Percentiles rank a stretch among this genome's conserved stretches.
These are phyloP conservation scores for Acromyrmex heyeri DNA, from an alignment of 1,140 invertebrate genomes.

Conservation along the genomic window DNA sequence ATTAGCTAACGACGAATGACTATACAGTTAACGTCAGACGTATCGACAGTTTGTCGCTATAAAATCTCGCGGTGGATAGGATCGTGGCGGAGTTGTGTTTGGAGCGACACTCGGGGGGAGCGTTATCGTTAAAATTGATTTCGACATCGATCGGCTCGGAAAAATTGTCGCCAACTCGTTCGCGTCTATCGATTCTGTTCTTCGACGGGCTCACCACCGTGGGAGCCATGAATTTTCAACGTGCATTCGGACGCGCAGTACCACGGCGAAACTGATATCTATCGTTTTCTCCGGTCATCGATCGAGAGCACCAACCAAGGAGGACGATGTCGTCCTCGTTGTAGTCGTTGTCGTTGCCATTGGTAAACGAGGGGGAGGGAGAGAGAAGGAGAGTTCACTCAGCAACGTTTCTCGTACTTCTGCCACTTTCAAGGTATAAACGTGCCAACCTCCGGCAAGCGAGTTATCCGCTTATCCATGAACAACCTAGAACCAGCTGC, in stretches of 20 bases:
- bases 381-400: neutral
- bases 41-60: slow-evolving; percentile 55
- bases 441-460: slow-evolving; percentile 6
- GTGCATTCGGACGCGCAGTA: slow-evolving; percentile 39
- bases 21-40: slow-evolving; percentile 5
- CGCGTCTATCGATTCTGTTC: slow-evolving; percentile 62
- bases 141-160: slow-evolving; percentile 55
- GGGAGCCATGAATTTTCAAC: slow-evolving; percentile 72
- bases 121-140: slow-evolving; percentile 65
- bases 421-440: slow-evolving; percentile 37
- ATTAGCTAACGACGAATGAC: neutral
- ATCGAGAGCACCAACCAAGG: slow-evolving; percentile 41
- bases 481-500: slow-evolving; percentile 27
- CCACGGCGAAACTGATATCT: slow-evolving; percentile 48
- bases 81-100: slow-evolving; percentile 18
- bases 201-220: slow-evolving; percentile 50
- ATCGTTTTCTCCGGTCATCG: slow-evolving; percentile 65
- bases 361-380: slow-evolving; percentile 45
- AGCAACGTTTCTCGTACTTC: slow-evolving; percentile 8
- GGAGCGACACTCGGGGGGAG: slow-evolving; percentile 23
- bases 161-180: slow-evolving; percentile 71
- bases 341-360: slow-evolving; percentile 1
- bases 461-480: slow-evolving; percentile 55
- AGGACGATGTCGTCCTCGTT: slow-evolving; percentile 31
- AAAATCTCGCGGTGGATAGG: slow-evolving; percentile 55